These are phyloP conservation scores for Apolygus lucorum DNA, from an alignment of 1,140 invertebrate genomes.

Conservation along the genomic window DNA sequence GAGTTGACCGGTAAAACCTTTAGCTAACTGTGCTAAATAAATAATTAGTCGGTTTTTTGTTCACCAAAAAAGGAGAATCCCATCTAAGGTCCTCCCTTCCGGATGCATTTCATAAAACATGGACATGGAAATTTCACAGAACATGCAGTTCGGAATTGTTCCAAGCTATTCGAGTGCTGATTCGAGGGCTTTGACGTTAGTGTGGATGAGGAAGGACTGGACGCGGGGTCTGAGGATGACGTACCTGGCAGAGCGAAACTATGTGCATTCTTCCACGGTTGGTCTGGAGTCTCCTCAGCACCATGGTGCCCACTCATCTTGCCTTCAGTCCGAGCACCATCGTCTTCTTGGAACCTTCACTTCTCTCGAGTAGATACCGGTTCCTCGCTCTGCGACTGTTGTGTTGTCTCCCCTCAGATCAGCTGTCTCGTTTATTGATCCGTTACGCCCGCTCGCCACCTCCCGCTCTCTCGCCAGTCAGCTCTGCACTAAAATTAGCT, in stretches of 20 bases:
- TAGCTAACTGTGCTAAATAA: too few species aligned
- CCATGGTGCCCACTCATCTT: neutral
- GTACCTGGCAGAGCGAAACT: constrained; percentile 1
- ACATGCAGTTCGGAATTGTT: neutral
- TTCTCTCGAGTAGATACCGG: neutral
- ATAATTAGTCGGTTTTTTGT: neutral
- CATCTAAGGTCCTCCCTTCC: neutral
- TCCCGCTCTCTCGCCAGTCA: neutral
- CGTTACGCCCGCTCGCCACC: neutral
- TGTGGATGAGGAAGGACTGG: neutral
- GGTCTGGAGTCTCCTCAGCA: neutral
- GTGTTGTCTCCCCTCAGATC: neutral
- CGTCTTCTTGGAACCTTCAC: neutral
- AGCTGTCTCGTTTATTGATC: neutral
- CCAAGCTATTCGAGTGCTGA: neutral
- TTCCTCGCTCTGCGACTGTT: neutral
- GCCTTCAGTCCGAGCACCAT: neutral
- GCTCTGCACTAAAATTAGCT: too few species aligned
- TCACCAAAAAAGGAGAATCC: neutral
- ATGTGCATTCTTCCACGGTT: neutral
- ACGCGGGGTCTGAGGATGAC: neutral
- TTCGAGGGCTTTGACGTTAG: neutral
- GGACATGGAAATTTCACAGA: neutral
- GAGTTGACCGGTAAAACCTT: too few species aligned
- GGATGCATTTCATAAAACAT: neutral